Evolutionary conservation across 2,888 invertebrate species (phyloP).

Genomic region (Standfussiana lucernea): DNA sequence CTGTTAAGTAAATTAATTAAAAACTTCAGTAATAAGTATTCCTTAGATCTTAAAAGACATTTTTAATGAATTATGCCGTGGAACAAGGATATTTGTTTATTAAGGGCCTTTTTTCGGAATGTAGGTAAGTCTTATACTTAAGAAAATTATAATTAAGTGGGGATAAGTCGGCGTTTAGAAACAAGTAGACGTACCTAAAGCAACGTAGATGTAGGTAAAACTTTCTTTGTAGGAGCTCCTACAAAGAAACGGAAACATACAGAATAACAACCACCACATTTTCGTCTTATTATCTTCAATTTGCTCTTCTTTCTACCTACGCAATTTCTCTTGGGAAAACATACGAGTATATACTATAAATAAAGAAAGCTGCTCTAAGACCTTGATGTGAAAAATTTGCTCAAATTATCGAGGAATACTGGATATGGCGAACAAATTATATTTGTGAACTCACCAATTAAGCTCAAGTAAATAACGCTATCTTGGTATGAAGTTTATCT

Average conservation of each 20-base stretch:
- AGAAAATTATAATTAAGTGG: constrained; percentile 8
- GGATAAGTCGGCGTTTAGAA: not conserved
- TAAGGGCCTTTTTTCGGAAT: not conserved
- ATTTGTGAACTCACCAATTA: constrained; percentile 12
- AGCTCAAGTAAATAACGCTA: constrained; percentile 24
- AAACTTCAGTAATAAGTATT: constrained; percentile 52
- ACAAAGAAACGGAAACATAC: constrained; percentile 63
- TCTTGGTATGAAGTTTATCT: not conserved
- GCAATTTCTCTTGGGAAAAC: constrained; percentile 60
- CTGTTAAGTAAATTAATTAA: constrained; percentile 59
- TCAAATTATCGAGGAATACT: constrained; percentile 19
- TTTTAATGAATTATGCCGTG: constrained; percentile 30
- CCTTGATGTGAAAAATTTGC: constrained; percentile 32
- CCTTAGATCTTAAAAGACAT: constrained; percentile 36
- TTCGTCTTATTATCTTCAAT: constrained; percentile 74
- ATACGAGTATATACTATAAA: constrained; percentile 45
- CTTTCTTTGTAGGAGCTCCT: constrained; percentile 24
- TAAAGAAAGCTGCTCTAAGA: constrained; percentile 41
- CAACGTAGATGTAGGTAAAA: constrained; percentile 12
- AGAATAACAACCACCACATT: constrained; percentile 69
- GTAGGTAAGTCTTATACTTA: constrained; percentile 9
- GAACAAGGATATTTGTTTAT: constrained; percentile 34
- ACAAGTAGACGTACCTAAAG: not conserved
- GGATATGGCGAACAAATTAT: constrained; percentile 12
- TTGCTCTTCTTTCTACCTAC: constrained; percentile 66